A percentile compares a stretch with the other conserved stretches of the same genome.
phyloP scores from a whole-genome alignment of 2,797 vertebrate genomes.

The Nyctalus aviator region DNA sequence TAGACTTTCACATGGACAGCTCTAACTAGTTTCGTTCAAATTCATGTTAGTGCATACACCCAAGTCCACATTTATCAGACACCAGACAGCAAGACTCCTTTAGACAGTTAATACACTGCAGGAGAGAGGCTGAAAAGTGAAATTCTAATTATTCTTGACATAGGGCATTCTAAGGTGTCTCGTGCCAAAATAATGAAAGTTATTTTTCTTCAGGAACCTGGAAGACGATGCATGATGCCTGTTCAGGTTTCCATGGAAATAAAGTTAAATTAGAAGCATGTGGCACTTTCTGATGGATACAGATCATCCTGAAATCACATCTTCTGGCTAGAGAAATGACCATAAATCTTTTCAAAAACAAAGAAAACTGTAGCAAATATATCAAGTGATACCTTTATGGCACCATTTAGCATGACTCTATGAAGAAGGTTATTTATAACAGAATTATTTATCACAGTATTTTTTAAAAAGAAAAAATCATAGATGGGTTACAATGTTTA shows the following conservation, averaged over 20 bases:
- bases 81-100: neutral
- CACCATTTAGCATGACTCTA: neutral
- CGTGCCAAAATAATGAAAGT: slow-evolving; percentile 72
- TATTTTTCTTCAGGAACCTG: slow-evolving; percentile 78
- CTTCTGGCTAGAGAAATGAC: slow-evolving; percentile 49
- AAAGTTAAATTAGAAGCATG: slow-evolving; percentile 65
- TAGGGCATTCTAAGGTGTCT: slow-evolving; percentile 9
- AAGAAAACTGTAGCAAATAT: slow-evolving; percentile 58
- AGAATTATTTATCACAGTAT: neutral
- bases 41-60: slow-evolving; percentile 42
- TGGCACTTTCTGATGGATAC: slow-evolving; percentile 41
- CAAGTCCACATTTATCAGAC: slow-evolving; percentile 69
- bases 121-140: slow-evolving; percentile 50
- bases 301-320: slow-evolving; percentile 51
- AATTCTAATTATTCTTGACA: slow-evolving; percentile 75
- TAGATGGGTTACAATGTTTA: neutral
- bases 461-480: slow-evolving; percentile 33
- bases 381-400: neutral
- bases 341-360: slow-evolving; percentile 68
- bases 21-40: neutral
- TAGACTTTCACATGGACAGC: slow-evolving; percentile 1
- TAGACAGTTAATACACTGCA: slow-evolving; percentile 35
- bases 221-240: slow-evolving; percentile 41
- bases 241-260: slow-evolving; percentile 64
- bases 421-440: slow-evolving; percentile 27